These are phyloP conservation scores for Aplodontia rufa DNA, from an alignment of 2,113 vertebrate genomes.

Conservation along the genomic window DNA sequence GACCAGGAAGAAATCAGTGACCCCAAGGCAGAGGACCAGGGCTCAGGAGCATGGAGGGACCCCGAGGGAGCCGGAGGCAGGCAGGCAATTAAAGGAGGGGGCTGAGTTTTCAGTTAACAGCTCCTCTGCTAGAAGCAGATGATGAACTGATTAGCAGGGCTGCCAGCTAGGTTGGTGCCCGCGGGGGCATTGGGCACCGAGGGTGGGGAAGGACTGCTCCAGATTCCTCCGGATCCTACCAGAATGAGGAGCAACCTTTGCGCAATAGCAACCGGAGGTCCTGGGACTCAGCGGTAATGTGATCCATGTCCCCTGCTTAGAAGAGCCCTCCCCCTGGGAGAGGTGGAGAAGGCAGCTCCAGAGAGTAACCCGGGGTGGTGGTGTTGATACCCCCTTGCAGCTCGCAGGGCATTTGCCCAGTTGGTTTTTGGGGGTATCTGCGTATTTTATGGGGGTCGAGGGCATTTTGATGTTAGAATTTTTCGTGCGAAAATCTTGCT, in stretches of 20 bases:
- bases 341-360: neutral
- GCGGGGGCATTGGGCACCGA: neutral
- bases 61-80: neutral
- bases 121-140: neutral
- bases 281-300: neutral
- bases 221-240: neutral
- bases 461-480: neutral
- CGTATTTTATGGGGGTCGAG: neutral
- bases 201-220: neutral
- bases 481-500: neutral
- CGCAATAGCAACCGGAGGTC: neutral
- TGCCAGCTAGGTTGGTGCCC: neutral
- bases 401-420: neutral
- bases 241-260: neutral
- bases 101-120: constrained; percentile 67
- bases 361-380: neutral
- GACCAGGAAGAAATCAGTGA: neutral
- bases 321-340: neutral
- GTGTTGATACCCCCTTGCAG: neutral
- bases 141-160: constrained; percentile 48
- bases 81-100: constrained; percentile 48
- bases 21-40: neutral
- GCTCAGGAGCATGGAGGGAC: accelerated
- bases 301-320: neutral
- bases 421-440: neutral